These are phyloP conservation scores for Aramus guarauna DNA, from an alignment of 2,113 vertebrate genomes.

Conservation along the genomic window DNA sequence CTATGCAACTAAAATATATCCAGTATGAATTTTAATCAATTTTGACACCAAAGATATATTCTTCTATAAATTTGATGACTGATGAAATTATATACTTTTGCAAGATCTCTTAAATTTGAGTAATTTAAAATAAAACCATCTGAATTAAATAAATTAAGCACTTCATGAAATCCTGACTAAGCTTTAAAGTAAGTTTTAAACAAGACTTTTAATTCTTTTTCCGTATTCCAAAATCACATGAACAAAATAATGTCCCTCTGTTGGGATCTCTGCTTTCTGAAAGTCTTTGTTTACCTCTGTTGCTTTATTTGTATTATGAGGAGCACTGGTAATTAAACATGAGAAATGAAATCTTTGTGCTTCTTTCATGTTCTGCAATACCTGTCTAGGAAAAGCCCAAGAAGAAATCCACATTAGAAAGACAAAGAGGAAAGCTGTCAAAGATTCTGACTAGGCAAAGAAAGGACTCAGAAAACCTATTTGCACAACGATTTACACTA, in stretches of 20 bases:
- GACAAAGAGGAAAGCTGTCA: not conserved
- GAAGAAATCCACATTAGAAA: not conserved
- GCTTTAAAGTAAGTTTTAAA: not conserved
- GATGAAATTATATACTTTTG: not conserved
- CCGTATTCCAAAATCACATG: not conserved
- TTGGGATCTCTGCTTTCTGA: not conserved
- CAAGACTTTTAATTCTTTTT: not conserved
- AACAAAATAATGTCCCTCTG: not conserved
- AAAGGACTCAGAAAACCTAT: not conserved
- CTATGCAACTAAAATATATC: not conserved
- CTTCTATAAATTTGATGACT: not conserved
- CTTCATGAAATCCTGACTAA: not conserved
- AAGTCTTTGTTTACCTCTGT: not conserved
- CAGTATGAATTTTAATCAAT: not conserved
- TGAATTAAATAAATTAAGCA: not conserved
- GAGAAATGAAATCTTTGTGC: not conserved
- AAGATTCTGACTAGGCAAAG: not conserved
- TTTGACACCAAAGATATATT: not conserved
- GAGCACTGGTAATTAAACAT: not conserved
- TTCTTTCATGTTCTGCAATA: not conserved
- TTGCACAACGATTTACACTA: constrained; percentile 2
- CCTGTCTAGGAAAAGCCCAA: not conserved
- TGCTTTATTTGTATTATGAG: not conserved
- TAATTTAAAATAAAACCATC: not conserved
- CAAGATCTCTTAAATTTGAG: not conserved